Evolutionary conservation across 2,888 invertebrate species (phyloP).

Genomic region (Tortrix viridana): DNA sequence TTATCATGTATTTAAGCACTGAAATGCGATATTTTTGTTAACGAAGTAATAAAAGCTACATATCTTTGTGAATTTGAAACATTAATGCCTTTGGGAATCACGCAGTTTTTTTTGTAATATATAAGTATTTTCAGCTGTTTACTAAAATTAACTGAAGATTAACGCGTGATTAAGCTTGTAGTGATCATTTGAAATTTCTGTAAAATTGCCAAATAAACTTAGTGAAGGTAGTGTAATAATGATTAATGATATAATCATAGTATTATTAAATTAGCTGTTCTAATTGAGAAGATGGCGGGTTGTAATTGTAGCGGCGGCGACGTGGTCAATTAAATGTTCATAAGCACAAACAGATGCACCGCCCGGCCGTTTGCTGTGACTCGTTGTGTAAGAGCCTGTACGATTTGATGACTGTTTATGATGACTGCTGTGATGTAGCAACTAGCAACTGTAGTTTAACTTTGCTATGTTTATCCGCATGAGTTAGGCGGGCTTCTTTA

Average conservation of each 20-base stretch:
- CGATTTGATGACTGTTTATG: background rate
- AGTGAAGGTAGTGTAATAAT: constrained; percentile 53
- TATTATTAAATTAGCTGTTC: constrained; percentile 61
- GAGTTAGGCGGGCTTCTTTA: no score
- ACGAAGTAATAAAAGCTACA: constrained; percentile 52
- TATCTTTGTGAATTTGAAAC: constrained; percentile 51
- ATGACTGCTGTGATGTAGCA: background rate
- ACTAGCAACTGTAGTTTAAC: background rate
- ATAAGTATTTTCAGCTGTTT: constrained; percentile 24
- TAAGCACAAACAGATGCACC: constrained; percentile 51
- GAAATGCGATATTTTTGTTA: constrained; percentile 62
- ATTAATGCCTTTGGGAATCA: constrained; percentile 23
- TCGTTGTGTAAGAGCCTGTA: constrained; percentile 8
- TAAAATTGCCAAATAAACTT: constrained; percentile 62
- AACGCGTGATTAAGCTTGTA: constrained; percentile 36
- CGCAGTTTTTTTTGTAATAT: constrained; percentile 27
- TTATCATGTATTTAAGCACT: constrained; percentile 47
- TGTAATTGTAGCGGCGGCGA: constrained; percentile 43
- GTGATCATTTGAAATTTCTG: constrained; percentile 45
- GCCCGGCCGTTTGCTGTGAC: constrained; percentile 42
- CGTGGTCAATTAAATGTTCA: constrained; percentile 66
- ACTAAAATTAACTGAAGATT: constrained; percentile 15
- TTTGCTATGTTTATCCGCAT: background rate
- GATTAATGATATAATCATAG: constrained; percentile 57
- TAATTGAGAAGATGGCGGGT: constrained; percentile 54